Evolutionary conservation across 2,113 vertebrate genomes (phyloP).

Genomic region (Ciconia maguari): DNA sequence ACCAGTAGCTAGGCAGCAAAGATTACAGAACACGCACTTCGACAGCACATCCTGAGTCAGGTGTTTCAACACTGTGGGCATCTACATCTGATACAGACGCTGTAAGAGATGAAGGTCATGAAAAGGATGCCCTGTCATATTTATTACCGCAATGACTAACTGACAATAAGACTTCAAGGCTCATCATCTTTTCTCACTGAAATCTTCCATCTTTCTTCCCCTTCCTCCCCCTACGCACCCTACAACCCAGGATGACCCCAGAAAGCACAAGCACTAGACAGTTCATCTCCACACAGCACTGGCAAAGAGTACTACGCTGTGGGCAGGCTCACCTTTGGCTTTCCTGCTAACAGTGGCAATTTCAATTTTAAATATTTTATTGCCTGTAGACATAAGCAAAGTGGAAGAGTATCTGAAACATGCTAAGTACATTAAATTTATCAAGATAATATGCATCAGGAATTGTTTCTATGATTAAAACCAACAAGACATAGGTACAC

Average conservation of each 20-base stretch:
- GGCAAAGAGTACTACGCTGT: neutral
- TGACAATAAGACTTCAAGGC: neutral
- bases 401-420: neutral
- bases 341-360: neutral
- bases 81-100: neutral
- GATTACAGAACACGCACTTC: neutral
- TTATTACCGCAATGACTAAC: neutral
- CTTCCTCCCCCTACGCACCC: neutral
- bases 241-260: neutral
- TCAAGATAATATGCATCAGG: neutral
- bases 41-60: neutral
- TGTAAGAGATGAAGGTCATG: neutral
- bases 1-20: neutral
- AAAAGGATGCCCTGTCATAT: neutral
- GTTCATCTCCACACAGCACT: neutral
- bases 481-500: neutral
- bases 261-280: neutral
- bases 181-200: neutral
- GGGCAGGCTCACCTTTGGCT: neutral
- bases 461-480: neutral
- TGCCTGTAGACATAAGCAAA: neutral
- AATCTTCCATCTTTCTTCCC: neutral
- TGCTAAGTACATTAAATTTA: neutral
- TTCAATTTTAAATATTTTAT: neutral
- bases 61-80: neutral